phyloP scores from a whole-genome alignment of 53 echinoderm and acorn worm genomes.

The Astropecten irregularis region DNA sequence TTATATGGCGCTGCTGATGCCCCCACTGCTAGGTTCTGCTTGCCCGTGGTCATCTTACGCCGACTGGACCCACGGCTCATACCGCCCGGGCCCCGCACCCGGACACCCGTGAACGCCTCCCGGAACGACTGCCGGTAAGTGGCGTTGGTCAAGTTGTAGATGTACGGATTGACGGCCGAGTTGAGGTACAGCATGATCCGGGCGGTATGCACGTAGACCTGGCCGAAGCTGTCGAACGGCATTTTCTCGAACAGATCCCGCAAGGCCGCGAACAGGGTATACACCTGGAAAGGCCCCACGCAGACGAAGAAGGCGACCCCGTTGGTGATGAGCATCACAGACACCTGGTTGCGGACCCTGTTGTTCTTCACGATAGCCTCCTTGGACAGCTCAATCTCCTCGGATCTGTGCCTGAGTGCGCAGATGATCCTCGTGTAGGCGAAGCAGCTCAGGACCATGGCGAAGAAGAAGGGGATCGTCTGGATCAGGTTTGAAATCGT shows the following conservation, averaged over 20 bases:
- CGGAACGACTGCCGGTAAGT: slow-evolving; percentile 58
- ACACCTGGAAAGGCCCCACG: slow-evolving; percentile 44
- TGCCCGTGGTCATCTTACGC: no score
- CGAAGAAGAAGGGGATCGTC: slow-evolving; percentile 50
- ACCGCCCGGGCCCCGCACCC: no score
- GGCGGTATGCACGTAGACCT: slow-evolving; percentile 5
- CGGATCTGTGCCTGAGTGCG: slow-evolving; percentile 6
- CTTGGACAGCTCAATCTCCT: neutral
- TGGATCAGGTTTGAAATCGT: slow-evolving; percentile 29
- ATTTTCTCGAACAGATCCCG: neutral
- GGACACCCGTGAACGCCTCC: slow-evolving; percentile 55
- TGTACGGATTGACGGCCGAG: slow-evolving; percentile 64
- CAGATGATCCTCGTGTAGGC: slow-evolving; percentile 39
- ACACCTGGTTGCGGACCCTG: slow-evolving; percentile 46
- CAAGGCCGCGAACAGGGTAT: neutral
- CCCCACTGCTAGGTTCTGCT: no score
- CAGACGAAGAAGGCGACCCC: slow-evolving; percentile 58
- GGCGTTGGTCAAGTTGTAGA: slow-evolving; percentile 61
- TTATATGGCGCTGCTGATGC: no score
- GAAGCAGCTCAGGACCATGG: slow-evolving; percentile 37
- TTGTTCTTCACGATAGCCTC: neutral
- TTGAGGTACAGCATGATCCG: slow-evolving; percentile 60
- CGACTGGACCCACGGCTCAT: no score
- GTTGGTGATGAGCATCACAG: slow-evolving; percentile 57
- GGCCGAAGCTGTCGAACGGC: neutral